A percentile compares a stretch with the other conserved stretches of the same genome.
These are phyloP conservation scores for Morpho achilles DNA, from an alignment of 2,888 invertebrate genomes.

Conservation along the genomic window DNA sequence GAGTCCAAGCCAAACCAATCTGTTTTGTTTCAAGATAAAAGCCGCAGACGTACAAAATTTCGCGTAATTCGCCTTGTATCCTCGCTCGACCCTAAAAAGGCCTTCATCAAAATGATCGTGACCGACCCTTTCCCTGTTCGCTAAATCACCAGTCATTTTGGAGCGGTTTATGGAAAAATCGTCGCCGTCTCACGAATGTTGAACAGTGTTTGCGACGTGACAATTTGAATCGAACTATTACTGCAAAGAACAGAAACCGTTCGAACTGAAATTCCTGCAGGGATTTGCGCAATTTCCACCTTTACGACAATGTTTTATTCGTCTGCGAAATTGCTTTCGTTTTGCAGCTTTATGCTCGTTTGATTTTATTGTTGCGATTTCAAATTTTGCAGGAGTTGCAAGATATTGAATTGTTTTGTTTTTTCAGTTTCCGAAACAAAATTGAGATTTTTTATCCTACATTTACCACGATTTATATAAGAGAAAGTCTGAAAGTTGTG, in stretches of 20 bases:
- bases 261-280: constrained; percentile 12
- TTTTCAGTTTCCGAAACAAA: background rate
- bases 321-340: constrained; percentile 13
- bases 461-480: no score
- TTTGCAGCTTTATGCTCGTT: constrained; percentile 11
- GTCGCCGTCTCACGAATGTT: constrained; percentile 36
- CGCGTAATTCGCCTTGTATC: constrained; percentile 18
- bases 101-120: constrained; percentile 30
- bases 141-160: constrained; percentile 59
- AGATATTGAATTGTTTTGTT: constrained; percentile 7
- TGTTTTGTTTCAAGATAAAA: constrained; percentile 14
- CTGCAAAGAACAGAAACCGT: constrained; percentile 17
- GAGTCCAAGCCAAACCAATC: background rate
- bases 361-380: constrained; percentile 9
- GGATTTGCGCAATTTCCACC: constrained; percentile 22
- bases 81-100: constrained; percentile 17
- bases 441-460: no score
- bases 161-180: constrained; percentile 43
- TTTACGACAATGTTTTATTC: constrained; percentile 18
- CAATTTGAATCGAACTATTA: constrained; percentile 29
- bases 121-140: constrained; percentile 62
- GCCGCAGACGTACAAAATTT: constrained; percentile 9
- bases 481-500: no score
- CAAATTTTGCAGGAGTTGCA: constrained; percentile 8
- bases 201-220: constrained; percentile 36